phyloP scores from a whole-genome alignment of 2,797 vertebrate species.

The Helostoma temminkii region DNA sequence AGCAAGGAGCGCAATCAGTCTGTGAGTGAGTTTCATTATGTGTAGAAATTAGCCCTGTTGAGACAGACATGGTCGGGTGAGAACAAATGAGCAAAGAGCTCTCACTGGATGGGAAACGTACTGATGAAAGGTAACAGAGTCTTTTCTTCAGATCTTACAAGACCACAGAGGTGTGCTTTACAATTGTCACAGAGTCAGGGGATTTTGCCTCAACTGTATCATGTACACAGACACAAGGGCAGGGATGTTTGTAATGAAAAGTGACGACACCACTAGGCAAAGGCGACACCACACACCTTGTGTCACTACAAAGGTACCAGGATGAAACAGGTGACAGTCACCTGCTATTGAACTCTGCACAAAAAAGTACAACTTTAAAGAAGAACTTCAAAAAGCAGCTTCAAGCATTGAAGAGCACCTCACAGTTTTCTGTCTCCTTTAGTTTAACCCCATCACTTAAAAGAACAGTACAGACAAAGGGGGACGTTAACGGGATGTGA shows the following conservation, averaged over 20 bases:
- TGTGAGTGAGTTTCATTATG: constrained; percentile 61
- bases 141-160: constrained; percentile 67
- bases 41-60: constrained; percentile 66
- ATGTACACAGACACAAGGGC: constrained; percentile 48
- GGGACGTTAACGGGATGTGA: constrained; percentile 63
- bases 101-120: constrained; percentile 45
- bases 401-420: constrained; percentile 50
- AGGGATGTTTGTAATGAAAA: constrained; percentile 70
- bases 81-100: constrained; percentile 64
- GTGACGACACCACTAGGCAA: constrained; percentile 68
- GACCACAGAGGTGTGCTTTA: constrained; percentile 58
- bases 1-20: constrained; percentile 64
- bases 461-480: constrained; percentile 55
- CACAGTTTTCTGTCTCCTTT: constrained; percentile 64
- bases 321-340: constrained; percentile 75
- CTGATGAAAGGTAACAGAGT: constrained; percentile 60
- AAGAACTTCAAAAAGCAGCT: constrained; percentile 67
- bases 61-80: constrained; percentile 57
- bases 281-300: constrained; percentile 55
- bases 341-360: constrained; percentile 61
- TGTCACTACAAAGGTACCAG: constrained; percentile 70
- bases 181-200: constrained; percentile 66
- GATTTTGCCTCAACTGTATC: constrained; percentile 60
- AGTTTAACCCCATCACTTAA: constrained; percentile 74
- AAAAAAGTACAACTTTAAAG: constrained; percentile 61